Conservation (phyloP, 1,140 invertebrate genomes). For the Geopemphigus sp. region DNA sequence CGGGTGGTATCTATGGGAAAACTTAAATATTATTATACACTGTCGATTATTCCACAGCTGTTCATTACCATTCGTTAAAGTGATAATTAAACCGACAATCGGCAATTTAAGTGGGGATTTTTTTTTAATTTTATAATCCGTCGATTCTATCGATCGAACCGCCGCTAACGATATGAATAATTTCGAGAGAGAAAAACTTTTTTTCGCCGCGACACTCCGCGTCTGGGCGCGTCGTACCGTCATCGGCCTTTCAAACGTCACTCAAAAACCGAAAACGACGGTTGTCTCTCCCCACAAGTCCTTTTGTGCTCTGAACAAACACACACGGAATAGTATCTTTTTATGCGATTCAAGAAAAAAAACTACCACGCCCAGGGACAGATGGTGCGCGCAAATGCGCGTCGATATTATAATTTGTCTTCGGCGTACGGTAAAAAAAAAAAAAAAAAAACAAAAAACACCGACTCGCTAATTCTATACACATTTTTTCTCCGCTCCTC, state of each 20-base stretch:
- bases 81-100: constrained; percentile 46
- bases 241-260: constrained; percentile 41
- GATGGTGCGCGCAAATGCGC: constrained; percentile 26
- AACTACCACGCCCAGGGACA: constrained; percentile 30
- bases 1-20: constrained; percentile 45
- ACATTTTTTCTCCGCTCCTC: background rate
- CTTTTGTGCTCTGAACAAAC: constrained; percentile 42
- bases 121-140: constrained; percentile 34
- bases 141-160: constrained; percentile 37
- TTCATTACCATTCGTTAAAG: constrained; percentile 25
- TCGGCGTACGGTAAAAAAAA: background rate
- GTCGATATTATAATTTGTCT: constrained; percentile 49
- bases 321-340: constrained; percentile 22
- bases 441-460: constrained; percentile 36
- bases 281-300: constrained; percentile 31
- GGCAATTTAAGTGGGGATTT: constrained; percentile 40
- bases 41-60: constrained; percentile 15
- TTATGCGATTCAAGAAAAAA: constrained; percentile 15
- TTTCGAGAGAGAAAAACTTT: constrained; percentile 3
- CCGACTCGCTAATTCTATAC: constrained; percentile 44
- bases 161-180: constrained; percentile 47
- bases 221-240: too few relatives aligned
- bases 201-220: background rate
- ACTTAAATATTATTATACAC: background rate
- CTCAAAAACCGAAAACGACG: constrained; percentile 32